These are phyloP conservation scores for Pecten maximus DNA, from an alignment of 2,888 invertebrate genomes.

Conservation along the genomic window DNA sequence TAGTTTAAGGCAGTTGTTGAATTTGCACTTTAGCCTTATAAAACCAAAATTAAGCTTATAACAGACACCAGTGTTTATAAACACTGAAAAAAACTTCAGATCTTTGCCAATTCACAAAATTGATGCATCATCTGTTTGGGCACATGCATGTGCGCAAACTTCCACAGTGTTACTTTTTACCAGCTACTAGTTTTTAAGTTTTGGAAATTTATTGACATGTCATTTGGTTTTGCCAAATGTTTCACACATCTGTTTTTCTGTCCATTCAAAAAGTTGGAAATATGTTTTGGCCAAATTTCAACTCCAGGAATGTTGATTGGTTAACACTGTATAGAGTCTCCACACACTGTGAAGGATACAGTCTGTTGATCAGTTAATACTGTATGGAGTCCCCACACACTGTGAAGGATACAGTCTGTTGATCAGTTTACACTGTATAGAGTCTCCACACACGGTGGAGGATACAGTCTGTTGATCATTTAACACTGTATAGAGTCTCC, in stretches of 20 bases:
- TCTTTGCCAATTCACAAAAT: background rate
- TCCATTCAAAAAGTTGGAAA: background rate
- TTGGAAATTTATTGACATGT: background rate
- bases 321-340: background rate
- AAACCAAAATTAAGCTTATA: background rate
- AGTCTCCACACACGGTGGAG: background rate
- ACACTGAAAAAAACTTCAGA: background rate
- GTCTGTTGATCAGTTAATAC: too few species aligned
- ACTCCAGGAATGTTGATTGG: background rate
- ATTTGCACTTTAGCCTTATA: background rate
- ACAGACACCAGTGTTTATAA: background rate
- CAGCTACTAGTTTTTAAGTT: background rate
- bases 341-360: background rate
- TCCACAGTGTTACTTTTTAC: background rate
- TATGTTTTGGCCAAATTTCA: background rate
- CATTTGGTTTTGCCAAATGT: background rate
- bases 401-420: background rate
- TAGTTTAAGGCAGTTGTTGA: background rate
- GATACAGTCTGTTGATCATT: background rate
- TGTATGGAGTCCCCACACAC: background rate
- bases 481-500: background rate
- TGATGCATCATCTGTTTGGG: background rate
- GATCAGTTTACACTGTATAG: background rate
- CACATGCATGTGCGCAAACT: background rate
- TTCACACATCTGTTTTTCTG: conserved; percentile 17